These are phyloP conservation scores for Brachylomia viminalis DNA, from an alignment of 2,888 invertebrate species.

Conservation along the genomic window DNA sequence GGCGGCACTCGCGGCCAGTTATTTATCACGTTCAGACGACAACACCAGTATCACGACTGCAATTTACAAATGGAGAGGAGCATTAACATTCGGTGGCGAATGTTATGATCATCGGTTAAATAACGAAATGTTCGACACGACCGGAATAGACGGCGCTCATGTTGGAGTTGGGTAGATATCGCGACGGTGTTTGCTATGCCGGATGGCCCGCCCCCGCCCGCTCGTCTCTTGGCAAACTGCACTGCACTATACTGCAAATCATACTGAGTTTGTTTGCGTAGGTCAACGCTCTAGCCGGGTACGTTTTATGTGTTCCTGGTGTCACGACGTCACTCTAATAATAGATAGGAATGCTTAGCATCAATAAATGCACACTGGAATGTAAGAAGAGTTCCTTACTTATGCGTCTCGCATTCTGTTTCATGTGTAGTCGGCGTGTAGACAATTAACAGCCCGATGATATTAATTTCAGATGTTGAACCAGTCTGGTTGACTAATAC, in stretches of 20 bases:
- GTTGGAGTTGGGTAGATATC: conserved; percentile 81
- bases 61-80: conserved; percentile 78
- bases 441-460: conserved; percentile 74
- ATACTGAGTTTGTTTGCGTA: conserved; percentile 88
- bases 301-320: conserved; percentile 89
- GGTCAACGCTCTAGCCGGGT: conserved; percentile 87
- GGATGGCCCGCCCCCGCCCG: conserved; percentile 83
- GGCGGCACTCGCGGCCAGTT: conserved; percentile 76
- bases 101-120: conserved; percentile 73
- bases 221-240: conserved; percentile 88
- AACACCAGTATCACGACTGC: conserved; percentile 78
- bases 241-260: conserved; percentile 88
- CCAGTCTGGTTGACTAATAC: conserved; percentile 71
- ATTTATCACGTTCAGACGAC: conserved; percentile 83
- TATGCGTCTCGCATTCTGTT: conserved; percentile 78
- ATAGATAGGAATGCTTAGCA: conserved; percentile 88
- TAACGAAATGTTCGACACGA: conserved; percentile 69
- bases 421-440: conserved; percentile 71
- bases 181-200: conserved; percentile 81
- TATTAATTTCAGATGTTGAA: conserved; percentile 74
- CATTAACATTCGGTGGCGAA: conserved; percentile 70
- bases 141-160: conserved; percentile 75
- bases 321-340: conserved; percentile 89
- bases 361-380: conserved; percentile 84
- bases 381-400: conserved; percentile 79